phyloP scores from a whole-genome alignment of 1,140 invertebrate species.

The Sitophilus oryzae region DNA sequence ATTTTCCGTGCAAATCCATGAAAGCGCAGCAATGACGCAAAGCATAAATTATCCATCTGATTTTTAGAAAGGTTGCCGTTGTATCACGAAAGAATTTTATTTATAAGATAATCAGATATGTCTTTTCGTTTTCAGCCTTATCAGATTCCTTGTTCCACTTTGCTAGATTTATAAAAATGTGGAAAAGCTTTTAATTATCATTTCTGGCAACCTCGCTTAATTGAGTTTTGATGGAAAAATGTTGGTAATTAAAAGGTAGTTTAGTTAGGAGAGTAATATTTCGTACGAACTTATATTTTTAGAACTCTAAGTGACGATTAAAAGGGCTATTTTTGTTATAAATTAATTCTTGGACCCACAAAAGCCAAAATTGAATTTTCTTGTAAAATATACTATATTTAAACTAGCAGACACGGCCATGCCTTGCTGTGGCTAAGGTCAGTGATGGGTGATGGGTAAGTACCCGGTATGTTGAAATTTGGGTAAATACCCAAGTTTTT shows the following conservation, averaged over 20 bases:
- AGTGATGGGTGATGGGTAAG: too few relatives aligned
- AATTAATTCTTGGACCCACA: too few relatives aligned
- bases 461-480: too few relatives aligned
- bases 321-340: too few relatives aligned
- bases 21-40: constrained; percentile 1
- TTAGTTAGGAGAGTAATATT: background rate
- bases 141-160: background rate
- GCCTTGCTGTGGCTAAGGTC: too few relatives aligned
- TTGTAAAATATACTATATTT: too few relatives aligned
- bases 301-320: too few relatives aligned
- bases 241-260: background rate
- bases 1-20: constrained; percentile 2
- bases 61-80: constrained; percentile 4
- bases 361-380: too few relatives aligned
- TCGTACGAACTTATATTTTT: too few relatives aligned
- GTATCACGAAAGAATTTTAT: background rate
- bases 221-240: background rate
- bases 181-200: background rate
- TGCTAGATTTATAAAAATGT: background rate
- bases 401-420: too few relatives aligned
- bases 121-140: background rate
- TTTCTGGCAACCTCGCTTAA: background rate
- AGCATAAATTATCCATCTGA: constrained; percentile 5
- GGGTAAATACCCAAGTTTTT: too few relatives aligned
- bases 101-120: constrained; percentile 3